Percentiles rank a stretch among this genome's conserved stretches.
Conservation (phyloP, 2,113 vertebrate species). For the Podiceps cristatus region DNA sequence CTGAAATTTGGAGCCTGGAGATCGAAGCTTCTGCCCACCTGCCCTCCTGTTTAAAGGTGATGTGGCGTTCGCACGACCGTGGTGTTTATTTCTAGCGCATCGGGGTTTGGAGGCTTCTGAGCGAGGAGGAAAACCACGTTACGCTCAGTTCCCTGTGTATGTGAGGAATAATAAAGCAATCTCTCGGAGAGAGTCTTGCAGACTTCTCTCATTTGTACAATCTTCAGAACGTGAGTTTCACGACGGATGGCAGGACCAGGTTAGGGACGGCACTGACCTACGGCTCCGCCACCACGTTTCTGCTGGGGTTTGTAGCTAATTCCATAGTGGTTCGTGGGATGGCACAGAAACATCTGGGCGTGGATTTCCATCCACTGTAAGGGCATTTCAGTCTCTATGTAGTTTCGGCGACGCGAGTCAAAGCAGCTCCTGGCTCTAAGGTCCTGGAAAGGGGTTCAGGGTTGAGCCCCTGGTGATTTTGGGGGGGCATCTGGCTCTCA, state of each 20-base stretch:
- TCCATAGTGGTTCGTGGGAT: neutral
- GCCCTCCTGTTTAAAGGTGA: neutral
- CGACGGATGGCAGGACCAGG: accelerated
- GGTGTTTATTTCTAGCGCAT: neutral
- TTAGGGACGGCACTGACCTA: neutral
- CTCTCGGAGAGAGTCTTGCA: neutral
- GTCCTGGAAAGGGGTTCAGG: neutral
- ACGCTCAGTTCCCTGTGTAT: neutral
- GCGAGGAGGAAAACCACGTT: neutral
- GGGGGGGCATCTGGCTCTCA: neutral
- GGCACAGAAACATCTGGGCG: neutral
- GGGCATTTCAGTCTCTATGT: neutral
- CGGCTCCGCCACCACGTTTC: neutral
- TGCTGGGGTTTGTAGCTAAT: neutral
- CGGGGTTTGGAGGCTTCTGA: neutral
- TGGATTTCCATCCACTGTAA: neutral
- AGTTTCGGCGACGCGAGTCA: neutral
- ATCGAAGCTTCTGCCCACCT: neutral
- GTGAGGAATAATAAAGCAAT: neutral
- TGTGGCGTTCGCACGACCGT: neutral
- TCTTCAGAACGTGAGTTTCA: neutral
- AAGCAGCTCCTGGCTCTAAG: accelerated
- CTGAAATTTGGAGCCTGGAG: slow-evolving; percentile 9
- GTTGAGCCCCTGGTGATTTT: accelerated
- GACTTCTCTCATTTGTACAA: neutral